Conservation (phyloP, 2,113 vertebrate species). For the Ceyx cyanopectus region DNA sequence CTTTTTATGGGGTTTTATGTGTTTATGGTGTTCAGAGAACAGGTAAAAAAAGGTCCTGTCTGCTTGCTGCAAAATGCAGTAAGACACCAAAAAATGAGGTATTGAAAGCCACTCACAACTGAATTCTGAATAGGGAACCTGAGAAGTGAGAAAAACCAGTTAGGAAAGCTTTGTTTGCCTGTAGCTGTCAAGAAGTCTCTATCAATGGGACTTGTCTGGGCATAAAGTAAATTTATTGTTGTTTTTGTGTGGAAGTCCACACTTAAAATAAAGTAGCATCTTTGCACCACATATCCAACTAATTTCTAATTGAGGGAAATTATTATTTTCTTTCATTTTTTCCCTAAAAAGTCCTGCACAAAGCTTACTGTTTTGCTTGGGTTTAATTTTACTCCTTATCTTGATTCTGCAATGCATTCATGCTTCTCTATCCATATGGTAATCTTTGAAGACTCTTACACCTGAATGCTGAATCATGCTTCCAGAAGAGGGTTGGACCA, state of each 20-base stretch:
- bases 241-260: neutral
- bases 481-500: neutral
- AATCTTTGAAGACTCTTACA: neutral
- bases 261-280: neutral
- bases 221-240: neutral
- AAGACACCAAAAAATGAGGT: neutral
- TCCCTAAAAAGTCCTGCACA: accelerated
- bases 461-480: neutral
- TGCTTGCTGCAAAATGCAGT: neutral
- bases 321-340: neutral
- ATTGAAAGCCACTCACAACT: neutral
- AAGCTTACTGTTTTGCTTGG: neutral
- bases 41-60: neutral
- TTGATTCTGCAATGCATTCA: neutral
- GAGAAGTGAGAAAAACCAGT: neutral
- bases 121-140: neutral
- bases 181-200: neutral
- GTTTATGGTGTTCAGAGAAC: neutral
- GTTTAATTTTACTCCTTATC: neutral
- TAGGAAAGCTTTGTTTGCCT: neutral
- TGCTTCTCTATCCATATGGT: neutral
- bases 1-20: neutral
- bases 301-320: neutral
- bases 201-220: neutral
- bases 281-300: neutral